These are phyloP conservation scores for Lasioglossum albipes DNA, from an alignment of 1,140 invertebrate species.

Conservation along the genomic window DNA sequence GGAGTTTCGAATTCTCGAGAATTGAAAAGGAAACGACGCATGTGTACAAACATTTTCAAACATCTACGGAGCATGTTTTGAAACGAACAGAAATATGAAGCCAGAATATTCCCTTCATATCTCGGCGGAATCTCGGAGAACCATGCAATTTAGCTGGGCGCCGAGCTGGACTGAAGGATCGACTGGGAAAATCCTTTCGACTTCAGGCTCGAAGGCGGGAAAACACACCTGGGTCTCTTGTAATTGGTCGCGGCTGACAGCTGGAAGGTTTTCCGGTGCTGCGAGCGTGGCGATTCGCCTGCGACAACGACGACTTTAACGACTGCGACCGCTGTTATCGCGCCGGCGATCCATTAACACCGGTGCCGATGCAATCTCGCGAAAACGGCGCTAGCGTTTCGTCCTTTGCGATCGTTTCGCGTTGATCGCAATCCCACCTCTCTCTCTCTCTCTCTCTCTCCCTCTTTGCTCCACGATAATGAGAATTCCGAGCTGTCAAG, in stretches of 20 bases:
- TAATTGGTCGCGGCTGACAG: slow-evolving; percentile 32
- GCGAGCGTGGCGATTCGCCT: neutral
- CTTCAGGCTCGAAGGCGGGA: neutral
- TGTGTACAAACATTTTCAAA: no score
- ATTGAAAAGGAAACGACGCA: no score
- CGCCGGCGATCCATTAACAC: slow-evolving; percentile 47
- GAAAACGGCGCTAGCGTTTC: slow-evolving; percentile 19
- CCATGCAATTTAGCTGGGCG: slow-evolving; percentile 23
- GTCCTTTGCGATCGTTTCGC: slow-evolving; percentile 29
- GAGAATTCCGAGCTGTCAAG: slow-evolving; percentile 12
- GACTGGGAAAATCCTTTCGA: slow-evolving; percentile 24
- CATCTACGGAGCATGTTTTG: no score
- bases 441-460: neutral
- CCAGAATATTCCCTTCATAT: no score
- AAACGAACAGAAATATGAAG: no score
- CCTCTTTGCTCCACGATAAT: slow-evolving; percentile 8
- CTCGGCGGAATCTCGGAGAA: no score
- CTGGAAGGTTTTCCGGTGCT: neutral
- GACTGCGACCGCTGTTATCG: slow-evolving; percentile 29
- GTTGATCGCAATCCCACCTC: slow-evolving; percentile 2
- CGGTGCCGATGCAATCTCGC: slow-evolving; percentile 40
- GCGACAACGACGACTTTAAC: slow-evolving; percentile 41
- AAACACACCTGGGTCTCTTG: neutral
- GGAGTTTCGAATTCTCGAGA: no score
- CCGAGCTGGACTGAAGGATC: slow-evolving; percentile 7